phyloP scores from a whole-genome alignment of 2,113 vertebrate species.

The Cyanoramphus novaezelandiae region DNA sequence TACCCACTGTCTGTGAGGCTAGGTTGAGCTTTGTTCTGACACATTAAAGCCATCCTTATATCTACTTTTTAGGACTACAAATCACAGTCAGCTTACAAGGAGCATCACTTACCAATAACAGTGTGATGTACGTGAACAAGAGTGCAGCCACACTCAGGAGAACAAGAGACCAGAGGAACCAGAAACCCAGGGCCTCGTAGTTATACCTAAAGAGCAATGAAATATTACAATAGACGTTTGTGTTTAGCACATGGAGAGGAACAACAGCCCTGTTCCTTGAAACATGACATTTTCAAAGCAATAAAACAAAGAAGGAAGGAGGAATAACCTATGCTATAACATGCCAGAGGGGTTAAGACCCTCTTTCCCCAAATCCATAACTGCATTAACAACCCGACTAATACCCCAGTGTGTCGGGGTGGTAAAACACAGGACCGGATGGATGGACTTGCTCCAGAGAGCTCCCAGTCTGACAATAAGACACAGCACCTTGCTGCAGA shows the following conservation, averaged over 20 bases:
- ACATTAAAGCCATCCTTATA: neutral
- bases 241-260: neutral
- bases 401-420: neutral
- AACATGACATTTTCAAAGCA: neutral
- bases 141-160: conserved; percentile 76
- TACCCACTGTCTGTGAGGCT: neutral
- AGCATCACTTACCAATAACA: conserved; percentile 79
- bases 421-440: neutral
- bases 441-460: neutral
- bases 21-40: neutral
- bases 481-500: neutral
- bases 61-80: neutral
- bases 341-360: neutral
- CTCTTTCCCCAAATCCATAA: neutral
- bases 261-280: neutral
- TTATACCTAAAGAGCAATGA: conserved; percentile 75
- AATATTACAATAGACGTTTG: neutral
- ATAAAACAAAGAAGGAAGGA: neutral
- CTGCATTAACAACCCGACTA: neutral
- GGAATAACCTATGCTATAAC: neutral
- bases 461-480: neutral
- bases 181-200: conserved; percentile 80
- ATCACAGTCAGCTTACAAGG: neutral
- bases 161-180: conserved; percentile 88
- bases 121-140: conserved; percentile 78